These are phyloP conservation scores for Xyrauchen texanus DNA, from an alignment of 2,113 vertebrate species.

Conservation along the genomic window DNA sequence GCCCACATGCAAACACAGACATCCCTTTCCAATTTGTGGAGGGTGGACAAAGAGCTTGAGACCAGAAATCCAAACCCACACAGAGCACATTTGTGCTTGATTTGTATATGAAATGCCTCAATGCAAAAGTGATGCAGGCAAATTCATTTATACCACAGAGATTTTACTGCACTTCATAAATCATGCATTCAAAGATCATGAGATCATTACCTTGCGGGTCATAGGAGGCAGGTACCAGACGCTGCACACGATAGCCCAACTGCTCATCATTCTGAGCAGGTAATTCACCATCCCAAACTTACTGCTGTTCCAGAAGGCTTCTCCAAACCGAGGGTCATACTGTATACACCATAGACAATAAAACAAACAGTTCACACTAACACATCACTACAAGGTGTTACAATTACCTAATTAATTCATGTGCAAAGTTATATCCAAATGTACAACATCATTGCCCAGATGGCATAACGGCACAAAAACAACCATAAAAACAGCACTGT, in stretches of 20 bases:
- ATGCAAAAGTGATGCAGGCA: constrained; percentile 24
- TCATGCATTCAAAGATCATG: not conserved
- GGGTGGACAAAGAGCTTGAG: not conserved
- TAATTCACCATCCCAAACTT: constrained; percentile 88
- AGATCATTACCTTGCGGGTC: constrained; percentile 70
- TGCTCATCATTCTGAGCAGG: constrained; percentile 89
- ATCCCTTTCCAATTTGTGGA: constrained; percentile 30
- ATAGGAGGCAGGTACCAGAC: constrained; percentile 89
- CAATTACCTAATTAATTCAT: no score
- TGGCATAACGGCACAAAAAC: no score
- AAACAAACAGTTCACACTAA: not conserved
- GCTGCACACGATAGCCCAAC: constrained; percentile 89
- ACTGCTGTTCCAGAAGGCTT: constrained; percentile 90
- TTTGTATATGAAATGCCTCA: constrained; percentile 45
- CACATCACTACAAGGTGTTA: no score
- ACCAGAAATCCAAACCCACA: constrained; percentile 9
- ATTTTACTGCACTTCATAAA: not conserved
- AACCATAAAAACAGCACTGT: no score
- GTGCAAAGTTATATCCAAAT: no score
- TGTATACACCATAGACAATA: constrained; percentile 47
- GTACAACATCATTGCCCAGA: no score
- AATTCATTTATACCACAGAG: constrained; percentile 24
- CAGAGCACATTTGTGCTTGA: constrained; percentile 18
- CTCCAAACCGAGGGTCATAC: constrained; percentile 88
- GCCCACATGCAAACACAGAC: constrained; percentile 43